Evolutionary conservation across 92 coral and sea anemone genomes (phyloP).

Genomic region (Virgularia gustaviana): DNA sequence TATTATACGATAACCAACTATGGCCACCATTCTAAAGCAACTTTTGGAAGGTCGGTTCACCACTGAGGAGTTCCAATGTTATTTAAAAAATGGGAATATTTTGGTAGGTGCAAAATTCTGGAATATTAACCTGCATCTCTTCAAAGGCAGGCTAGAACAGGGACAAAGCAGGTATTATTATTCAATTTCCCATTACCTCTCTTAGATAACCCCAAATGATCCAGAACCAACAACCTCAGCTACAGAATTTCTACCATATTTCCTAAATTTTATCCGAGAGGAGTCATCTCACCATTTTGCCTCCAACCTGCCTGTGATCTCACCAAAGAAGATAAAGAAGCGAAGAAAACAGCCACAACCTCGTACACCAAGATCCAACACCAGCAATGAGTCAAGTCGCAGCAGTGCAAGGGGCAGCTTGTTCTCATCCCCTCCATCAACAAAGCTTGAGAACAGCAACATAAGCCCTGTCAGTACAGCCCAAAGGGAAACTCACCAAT

Average conservation of each 20-base stretch:
- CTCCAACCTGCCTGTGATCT: constrained; percentile 64
- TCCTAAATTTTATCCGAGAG: constrained; percentile 83
- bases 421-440: constrained; percentile 53
- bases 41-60: constrained; percentile 61
- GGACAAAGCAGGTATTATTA: not conserved
- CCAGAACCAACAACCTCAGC: not conserved
- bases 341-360: not conserved
- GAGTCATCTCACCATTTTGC: constrained; percentile 74
- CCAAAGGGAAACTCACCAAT: constrained; percentile 32
- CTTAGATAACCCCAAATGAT: not conserved
- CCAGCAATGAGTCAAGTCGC: constrained; percentile 16
- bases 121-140: too few species aligned
- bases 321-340: constrained; percentile 63
- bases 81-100: constrained; percentile 18
- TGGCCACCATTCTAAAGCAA: constrained; percentile 66
- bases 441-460: not conserved
- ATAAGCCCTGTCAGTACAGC: constrained; percentile 1
- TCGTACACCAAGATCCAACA: constrained; percentile 7
- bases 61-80: constrained; percentile 42
- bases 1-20: too few species aligned
- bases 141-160: too few species aligned
- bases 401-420: constrained; percentile 58
- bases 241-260: constrained; percentile 75
- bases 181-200: not conserved
- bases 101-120: not conserved